Conservation (phyloP, 2,888 invertebrate genomes). For the Electrophaes corylata region DNA sequence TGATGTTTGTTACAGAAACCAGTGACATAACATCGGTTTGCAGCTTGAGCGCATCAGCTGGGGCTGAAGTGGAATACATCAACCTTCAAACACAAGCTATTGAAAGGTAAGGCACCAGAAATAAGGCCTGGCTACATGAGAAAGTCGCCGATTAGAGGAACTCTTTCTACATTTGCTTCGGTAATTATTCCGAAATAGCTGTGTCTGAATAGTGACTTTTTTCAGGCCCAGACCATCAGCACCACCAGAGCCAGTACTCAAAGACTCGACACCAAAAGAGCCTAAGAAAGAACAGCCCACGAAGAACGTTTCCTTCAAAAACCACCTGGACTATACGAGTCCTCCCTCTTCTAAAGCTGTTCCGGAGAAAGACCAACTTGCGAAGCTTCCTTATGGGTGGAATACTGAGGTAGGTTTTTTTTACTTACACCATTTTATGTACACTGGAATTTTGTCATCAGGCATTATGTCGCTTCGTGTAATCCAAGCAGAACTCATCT, state of each 20-base stretch:
- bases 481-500: too few species aligned
- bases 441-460: not conserved
- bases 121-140: too few species aligned
- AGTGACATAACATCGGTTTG: constrained; percentile 90
- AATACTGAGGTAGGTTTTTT: constrained; percentile 57
- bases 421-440: not conserved
- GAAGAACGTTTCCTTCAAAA: constrained; percentile 81
- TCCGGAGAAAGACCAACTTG: constrained; percentile 79
- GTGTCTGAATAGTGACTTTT: constrained; percentile 5
- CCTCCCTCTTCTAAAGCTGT: constrained; percentile 73
- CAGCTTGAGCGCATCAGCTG: constrained; percentile 87
- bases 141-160: too few species aligned
- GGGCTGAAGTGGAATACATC: constrained; percentile 77
- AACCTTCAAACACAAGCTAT: constrained; percentile 60
- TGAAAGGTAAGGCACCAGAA: constrained; percentile 55
- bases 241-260: constrained; percentile 65
- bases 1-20: constrained; percentile 79
- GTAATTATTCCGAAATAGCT: too few species aligned
- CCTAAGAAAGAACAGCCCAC: constrained; percentile 76
- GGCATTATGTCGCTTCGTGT: not conserved
- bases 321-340: constrained; percentile 78
- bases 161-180: too few species aligned
- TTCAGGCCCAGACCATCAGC: constrained; percentile 68
- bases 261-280: constrained; percentile 65
- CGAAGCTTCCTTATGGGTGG: constrained; percentile 79